Percentiles rank a stretch among this genome's conserved stretches.
Evolutionary conservation across 2,113 vertebrate genomes (phyloP).

Genomic region (Tragelaphus scriptus): DNA sequence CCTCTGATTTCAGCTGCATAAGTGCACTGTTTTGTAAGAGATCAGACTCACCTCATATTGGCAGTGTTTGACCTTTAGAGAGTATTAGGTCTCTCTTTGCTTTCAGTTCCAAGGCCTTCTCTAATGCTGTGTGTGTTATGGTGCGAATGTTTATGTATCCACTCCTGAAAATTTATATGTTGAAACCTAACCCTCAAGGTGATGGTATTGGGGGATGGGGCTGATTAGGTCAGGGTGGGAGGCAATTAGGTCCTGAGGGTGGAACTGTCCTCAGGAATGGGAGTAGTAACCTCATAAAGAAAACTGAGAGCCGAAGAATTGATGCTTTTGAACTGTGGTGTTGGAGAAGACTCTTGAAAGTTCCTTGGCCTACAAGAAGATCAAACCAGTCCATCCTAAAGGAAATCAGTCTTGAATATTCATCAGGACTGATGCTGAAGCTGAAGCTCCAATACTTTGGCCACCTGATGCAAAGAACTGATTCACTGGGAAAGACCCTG

Average conservation of each 20-base stretch:
- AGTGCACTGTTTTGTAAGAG: background rate
- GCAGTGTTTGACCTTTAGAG: background rate
- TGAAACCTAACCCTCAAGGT: background rate
- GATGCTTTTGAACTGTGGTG: background rate
- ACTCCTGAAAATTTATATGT: background rate
- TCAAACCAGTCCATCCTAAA: background rate
- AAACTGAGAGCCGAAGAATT: background rate
- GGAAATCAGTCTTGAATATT: background rate
- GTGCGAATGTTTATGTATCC: background rate
- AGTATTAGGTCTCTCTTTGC: background rate
- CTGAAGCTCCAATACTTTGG: background rate
- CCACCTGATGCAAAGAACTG: background rate
- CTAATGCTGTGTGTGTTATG: background rate
- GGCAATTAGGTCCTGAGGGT: background rate
- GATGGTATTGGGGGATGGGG: background rate
- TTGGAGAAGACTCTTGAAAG: background rate
- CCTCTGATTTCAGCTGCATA: background rate
- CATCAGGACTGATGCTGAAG: background rate
- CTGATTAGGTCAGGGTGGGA: background rate
- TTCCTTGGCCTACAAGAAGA: background rate
- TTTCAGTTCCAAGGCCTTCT: background rate
- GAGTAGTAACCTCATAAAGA: background rate
- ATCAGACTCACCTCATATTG: background rate
- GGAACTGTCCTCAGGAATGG: background rate
- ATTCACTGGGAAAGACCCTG: background rate